These are phyloP conservation scores for Corydoras sp. DNA, from an alignment of 2,113 vertebrate genomes.

Conservation along the genomic window DNA sequence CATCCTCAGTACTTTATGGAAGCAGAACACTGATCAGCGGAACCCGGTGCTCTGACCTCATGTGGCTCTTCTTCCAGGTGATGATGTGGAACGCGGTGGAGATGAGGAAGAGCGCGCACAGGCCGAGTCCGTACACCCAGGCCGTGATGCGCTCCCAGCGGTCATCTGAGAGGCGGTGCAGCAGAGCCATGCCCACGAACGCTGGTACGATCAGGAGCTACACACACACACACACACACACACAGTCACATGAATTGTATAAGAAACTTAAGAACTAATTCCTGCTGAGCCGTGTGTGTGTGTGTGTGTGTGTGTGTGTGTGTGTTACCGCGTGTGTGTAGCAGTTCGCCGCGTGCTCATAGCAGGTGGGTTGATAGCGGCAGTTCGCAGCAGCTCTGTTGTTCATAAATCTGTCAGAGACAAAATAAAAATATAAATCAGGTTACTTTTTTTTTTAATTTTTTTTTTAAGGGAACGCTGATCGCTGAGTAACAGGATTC, in stretches of 20 bases:
- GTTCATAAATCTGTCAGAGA: slow-evolving; percentile 90
- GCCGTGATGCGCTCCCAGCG: slow-evolving; percentile 90
- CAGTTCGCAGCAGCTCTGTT: slow-evolving; percentile 86
- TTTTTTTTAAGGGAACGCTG: too few species aligned
- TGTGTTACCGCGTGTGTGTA: slow-evolving; percentile 92
- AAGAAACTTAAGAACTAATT: too few species aligned
- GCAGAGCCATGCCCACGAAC: slow-evolving; percentile 83
- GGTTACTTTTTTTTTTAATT: too few species aligned
- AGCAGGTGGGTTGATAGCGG: slow-evolving; percentile 94
- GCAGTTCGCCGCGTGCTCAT: slow-evolving; percentile 97
- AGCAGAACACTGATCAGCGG: too few species aligned
- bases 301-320: background rate
- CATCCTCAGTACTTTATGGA: too few species aligned
- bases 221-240: background rate
- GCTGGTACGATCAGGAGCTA: slow-evolving; percentile 82
- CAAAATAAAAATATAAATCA: too few species aligned
- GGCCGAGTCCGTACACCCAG: slow-evolving; percentile 90
- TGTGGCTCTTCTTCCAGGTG: slow-evolving; percentile 96
- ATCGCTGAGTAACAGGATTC: too few species aligned
- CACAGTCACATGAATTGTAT: too few species aligned
- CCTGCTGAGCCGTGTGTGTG: too few species aligned
- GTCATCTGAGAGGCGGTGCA: slow-evolving; percentile 82
- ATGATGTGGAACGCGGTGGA: slow-evolving; percentile 94
- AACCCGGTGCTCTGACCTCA: slow-evolving; percentile 69
- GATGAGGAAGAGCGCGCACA: slow-evolving; percentile 89